These are phyloP conservation scores for Drosophila seguyi DNA, from an alignment of 1,140 invertebrate genomes.

Conservation along the genomic window DNA sequence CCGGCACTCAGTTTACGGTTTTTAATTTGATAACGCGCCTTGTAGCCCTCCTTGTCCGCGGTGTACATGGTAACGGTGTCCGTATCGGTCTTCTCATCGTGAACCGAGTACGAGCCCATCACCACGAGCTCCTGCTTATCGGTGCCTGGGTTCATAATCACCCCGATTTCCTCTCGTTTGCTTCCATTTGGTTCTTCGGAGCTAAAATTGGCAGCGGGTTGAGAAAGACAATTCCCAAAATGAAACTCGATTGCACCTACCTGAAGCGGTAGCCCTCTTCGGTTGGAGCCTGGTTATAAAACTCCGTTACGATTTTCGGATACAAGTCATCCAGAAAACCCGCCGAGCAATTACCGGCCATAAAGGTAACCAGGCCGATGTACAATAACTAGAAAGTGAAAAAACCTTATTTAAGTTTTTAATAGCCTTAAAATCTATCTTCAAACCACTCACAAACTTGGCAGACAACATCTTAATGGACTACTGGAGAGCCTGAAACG, in stretches of 20 bases:
- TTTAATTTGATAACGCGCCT: conserved; percentile 69
- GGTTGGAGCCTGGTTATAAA: conserved; percentile 53
- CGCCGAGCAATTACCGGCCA: conserved; percentile 61
- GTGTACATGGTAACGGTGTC: conserved; percentile 81
- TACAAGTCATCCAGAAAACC: conserved; percentile 63
- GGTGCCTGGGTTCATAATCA: conserved; percentile 79
- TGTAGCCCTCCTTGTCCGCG: conserved; percentile 82
- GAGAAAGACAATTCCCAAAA: background rate
- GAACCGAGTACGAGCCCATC: conserved; percentile 69
- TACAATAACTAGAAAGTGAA: conserved; percentile 49
- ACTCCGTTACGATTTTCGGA: conserved; percentile 50
- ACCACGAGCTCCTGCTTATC: conserved; percentile 73
- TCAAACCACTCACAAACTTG: conserved; percentile 71
- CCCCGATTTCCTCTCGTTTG: conserved; percentile 77
- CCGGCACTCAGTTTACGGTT: conserved; percentile 78
- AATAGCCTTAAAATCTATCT: background rate
- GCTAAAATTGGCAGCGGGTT: conserved; percentile 26
- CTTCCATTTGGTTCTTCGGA: conserved; percentile 72
- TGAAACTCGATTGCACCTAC: conserved; percentile 19
- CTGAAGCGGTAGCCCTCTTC: conserved; percentile 76
- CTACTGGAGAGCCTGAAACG: conserved; percentile 57
- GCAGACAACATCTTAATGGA: conserved; percentile 70
- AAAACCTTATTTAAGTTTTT: no score
- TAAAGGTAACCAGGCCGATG: conserved; percentile 59
- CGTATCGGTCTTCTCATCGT: conserved; percentile 77